These are phyloP conservation scores for Phyto melanocephala DNA, from an alignment of 2,888 invertebrate species.

Conservation along the genomic window DNA sequence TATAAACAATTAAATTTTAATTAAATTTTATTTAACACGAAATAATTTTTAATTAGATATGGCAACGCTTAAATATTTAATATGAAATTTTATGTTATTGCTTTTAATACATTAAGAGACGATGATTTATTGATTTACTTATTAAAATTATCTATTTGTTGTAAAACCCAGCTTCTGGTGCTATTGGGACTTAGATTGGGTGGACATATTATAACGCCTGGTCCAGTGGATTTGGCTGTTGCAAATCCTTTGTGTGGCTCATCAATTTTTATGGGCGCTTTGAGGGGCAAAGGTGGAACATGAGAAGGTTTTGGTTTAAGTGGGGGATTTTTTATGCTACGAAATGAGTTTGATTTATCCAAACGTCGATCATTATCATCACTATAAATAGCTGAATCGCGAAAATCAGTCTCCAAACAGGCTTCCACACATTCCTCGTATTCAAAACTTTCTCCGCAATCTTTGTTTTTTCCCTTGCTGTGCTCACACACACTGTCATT, in stretches of 20 bases:
- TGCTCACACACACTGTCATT: conserved; percentile 77
- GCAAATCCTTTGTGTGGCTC: not conserved
- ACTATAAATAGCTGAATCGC: conserved; percentile 91
- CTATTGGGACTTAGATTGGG: conserved; percentile 72
- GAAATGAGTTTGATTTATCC: conserved; percentile 72
- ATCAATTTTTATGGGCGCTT: conserved; percentile 44
- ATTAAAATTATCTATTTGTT: conserved; percentile 78
- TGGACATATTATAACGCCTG: conserved; percentile 71
- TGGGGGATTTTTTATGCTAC: conserved; percentile 67
- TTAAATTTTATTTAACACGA: conserved; percentile 16
- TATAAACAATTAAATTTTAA: conserved; percentile 32
- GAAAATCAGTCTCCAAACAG: conserved; percentile 84
- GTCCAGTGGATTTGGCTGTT: not conserved
- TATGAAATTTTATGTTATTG: not conserved
- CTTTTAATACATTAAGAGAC: not conserved
- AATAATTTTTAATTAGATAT: conserved; percentile 48
- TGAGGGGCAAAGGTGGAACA: conserved; percentile 60
- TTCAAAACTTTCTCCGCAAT: conserved; percentile 81
- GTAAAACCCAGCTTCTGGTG: conserved; percentile 78
- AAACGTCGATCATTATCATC: conserved; percentile 80
- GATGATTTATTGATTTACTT: conserved; percentile 68
- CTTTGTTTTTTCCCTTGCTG: conserved; percentile 39
- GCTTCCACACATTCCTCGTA: conserved; percentile 88
- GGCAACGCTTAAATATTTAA: conserved; percentile 45
- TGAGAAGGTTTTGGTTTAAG: conserved; percentile 71